Evolutionary conservation across 2,113 vertebrate genomes (phyloP).

Genomic region (Monopterus albus): DNA sequence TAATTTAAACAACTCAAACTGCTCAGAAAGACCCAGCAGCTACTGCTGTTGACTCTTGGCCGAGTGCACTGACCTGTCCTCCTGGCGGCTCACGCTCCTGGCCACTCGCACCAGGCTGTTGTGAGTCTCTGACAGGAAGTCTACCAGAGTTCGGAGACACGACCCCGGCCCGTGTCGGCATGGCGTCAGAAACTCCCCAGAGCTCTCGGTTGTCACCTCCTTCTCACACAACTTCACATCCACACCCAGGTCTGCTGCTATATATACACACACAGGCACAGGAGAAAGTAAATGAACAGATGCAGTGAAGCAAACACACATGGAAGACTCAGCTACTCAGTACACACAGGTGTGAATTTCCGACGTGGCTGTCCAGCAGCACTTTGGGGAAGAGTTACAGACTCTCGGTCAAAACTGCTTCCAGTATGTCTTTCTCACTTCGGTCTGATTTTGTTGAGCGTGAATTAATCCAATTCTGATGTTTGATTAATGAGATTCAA

Average conservation of each 20-base stretch:
- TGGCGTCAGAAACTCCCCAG: constrained; percentile 68
- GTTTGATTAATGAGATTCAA: no score
- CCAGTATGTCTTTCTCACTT: no score
- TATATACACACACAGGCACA: constrained; percentile 9
- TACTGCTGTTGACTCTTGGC: no score
- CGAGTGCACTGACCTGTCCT: constrained; percentile 66
- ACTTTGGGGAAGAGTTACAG: no score
- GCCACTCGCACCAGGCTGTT: constrained; percentile 78
- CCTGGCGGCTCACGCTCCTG: constrained; percentile 38
- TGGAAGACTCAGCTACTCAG: no score
- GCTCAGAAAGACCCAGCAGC: no score
- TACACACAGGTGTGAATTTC: background rate
- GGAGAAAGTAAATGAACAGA: background rate
- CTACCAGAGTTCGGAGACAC: constrained; percentile 70
- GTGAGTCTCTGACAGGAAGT: constrained; percentile 77
- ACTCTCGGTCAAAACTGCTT: no score
- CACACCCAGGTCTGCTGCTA: constrained; percentile 59
- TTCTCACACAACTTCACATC: constrained; percentile 52
- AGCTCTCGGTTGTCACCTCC: constrained; percentile 70
- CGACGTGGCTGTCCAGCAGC: no score
- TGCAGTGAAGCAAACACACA: no score
- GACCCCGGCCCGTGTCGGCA: constrained; percentile 73
- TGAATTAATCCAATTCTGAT: no score
- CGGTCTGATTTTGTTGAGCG: no score
- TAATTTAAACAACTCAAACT: no score